Conservation (phyloP, 2,888 invertebrate genomes). For the Trimorus sp. region DNA sequence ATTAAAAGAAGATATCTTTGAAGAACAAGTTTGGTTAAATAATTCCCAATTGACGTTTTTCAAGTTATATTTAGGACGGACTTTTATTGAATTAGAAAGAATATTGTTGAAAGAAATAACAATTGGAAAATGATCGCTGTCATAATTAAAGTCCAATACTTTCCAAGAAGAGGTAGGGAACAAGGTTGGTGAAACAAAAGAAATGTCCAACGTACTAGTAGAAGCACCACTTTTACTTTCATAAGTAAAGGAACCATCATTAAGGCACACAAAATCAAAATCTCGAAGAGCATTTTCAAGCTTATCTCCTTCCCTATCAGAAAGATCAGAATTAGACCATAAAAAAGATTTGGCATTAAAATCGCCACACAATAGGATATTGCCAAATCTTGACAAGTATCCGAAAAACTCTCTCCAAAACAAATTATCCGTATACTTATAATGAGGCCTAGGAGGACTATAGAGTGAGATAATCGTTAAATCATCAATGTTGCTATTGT, state of each 20-base stretch:
- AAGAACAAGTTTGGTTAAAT: not conserved
- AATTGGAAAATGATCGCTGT: conserved; percentile 3
- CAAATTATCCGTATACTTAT: no score
- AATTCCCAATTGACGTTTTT: not conserved
- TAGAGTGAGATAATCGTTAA: no score
- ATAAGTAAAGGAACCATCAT: not conserved
- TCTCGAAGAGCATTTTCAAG: not conserved
- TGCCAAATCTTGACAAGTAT: no score
- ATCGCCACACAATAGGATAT: not conserved
- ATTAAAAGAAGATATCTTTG: no score
- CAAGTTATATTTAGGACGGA: not conserved
- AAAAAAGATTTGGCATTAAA: not conserved
- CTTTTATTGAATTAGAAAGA: not conserved
- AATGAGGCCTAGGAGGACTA: no score
- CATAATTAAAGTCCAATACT: not conserved
- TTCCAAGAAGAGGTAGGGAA: not conserved
- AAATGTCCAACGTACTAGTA: not conserved
- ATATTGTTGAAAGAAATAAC: not conserved
- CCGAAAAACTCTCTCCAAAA: no score
- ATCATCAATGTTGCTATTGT: no score
- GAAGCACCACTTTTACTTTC: not conserved
- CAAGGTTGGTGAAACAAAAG: not conserved
- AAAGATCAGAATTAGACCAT: not conserved
- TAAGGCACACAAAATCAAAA: not conserved
- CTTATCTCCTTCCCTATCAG: not conserved